These are phyloP conservation scores for Centropristis striata DNA, from an alignment of 2,113 vertebrate genomes.

Conservation along the genomic window DNA sequence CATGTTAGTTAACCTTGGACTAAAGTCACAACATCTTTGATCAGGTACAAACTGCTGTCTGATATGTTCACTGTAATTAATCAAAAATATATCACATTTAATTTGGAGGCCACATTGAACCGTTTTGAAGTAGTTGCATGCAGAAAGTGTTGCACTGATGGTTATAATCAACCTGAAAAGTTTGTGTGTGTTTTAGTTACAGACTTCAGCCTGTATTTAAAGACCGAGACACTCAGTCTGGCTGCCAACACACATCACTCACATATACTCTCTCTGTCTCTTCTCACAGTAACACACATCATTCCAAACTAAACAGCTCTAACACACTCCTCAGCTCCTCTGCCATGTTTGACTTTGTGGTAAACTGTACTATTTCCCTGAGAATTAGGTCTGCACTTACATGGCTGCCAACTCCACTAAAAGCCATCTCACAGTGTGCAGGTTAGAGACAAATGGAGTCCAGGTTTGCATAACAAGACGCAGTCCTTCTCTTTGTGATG, in stretches of 20 bases:
- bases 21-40: neutral
- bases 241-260: constrained; percentile 26
- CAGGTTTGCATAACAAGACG: constrained; percentile 11
- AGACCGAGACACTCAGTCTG: constrained; percentile 4
- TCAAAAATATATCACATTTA: neutral
- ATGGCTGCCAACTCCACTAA: constrained; percentile 48
- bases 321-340: constrained; percentile 2
- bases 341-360: constrained; percentile 39
- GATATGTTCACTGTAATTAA: neutral
- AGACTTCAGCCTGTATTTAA: constrained; percentile 34
- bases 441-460: constrained; percentile 31
- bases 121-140: neutral
- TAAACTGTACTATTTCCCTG: constrained; percentile 35
- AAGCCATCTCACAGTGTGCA: constrained; percentile 30
- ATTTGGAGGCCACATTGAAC: neutral
- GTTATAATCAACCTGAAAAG: neutral
- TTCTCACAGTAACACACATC: neutral
- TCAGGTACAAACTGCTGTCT: neutral
- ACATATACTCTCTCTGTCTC: constrained; percentile 1
- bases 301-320: constrained; percentile 46
- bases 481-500: neutral
- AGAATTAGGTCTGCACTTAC: neutral
- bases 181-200: constrained; percentile 20
- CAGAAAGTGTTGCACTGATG: neutral
- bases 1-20: too few relatives aligned